Evolutionary conservation across 2,797 vertebrate genomes (phyloP).

Genomic region (Sebastes nivosus): DNA sequence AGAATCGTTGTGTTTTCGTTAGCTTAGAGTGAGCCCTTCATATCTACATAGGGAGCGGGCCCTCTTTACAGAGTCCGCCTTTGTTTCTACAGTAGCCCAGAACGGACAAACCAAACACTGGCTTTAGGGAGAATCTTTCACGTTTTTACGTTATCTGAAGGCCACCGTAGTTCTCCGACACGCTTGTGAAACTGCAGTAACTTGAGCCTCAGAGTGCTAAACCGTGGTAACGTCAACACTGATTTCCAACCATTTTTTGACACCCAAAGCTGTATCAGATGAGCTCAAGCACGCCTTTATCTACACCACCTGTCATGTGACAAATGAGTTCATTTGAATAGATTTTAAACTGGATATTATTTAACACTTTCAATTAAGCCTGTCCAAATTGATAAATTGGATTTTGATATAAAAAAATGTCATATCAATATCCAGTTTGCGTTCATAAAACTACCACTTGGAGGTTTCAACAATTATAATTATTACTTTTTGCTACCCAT

Average conservation of each 20-base stretch:
- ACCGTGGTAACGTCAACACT: accelerated
- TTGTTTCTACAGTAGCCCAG: too few relatives aligned
- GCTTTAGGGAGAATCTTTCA: too few relatives aligned
- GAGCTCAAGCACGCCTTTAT: background rate
- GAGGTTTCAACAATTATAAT: background rate
- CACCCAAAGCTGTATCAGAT: background rate
- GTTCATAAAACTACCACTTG: background rate
- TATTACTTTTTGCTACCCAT: background rate
- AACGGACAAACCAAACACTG: too few relatives aligned
- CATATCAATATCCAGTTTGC: background rate
- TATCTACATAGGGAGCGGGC: accelerated
- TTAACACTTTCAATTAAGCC: background rate
- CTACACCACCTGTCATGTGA: background rate
- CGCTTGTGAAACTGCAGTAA: too few relatives aligned
- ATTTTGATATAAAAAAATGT: background rate
- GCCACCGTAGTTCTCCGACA: too few relatives aligned
- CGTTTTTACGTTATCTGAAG: too few relatives aligned
- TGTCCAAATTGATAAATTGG: background rate
- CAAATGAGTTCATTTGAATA: background rate
- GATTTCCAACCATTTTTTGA: background rate
- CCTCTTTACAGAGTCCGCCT: too few relatives aligned
- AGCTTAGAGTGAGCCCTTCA: too few relatives aligned
- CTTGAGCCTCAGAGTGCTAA: too few relatives aligned
- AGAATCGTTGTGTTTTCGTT: too few relatives aligned
- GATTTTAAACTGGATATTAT: background rate